Conservation (phyloP, 2,113 vertebrate species). For the Oryzias javanicus region DNA sequence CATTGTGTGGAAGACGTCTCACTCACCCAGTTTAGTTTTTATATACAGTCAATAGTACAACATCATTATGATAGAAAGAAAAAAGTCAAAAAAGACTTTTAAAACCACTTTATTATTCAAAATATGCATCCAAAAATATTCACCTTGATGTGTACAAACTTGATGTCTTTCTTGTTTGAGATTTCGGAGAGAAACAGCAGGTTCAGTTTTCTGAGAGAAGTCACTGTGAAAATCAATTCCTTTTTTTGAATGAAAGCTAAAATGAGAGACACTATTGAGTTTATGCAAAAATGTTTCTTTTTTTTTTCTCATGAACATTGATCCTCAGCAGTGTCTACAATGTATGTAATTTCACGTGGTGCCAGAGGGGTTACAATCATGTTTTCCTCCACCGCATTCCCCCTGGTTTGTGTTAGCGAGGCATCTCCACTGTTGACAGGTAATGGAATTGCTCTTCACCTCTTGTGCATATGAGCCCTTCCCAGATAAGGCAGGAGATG, state of each 20-base stretch:
- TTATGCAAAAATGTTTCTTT: constrained; percentile 28
- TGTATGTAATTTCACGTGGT: constrained; percentile 54
- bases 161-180: constrained; percentile 47
- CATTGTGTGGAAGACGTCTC: too few relatives aligned
- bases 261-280: constrained; percentile 16
- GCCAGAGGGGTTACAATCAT: constrained; percentile 71
- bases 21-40: too few relatives aligned
- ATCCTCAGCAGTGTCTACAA: constrained; percentile 33
- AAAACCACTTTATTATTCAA: too few relatives aligned
- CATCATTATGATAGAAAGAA: too few relatives aligned
- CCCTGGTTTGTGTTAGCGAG: constrained; percentile 59
- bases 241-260: constrained; percentile 10
- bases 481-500: constrained; percentile 63
- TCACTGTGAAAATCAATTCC: neutral
- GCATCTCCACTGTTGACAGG: constrained; percentile 59
- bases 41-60: too few relatives aligned
- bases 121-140: neutral
- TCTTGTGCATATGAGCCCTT: constrained; percentile 53
- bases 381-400: constrained; percentile 65
- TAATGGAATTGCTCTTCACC: constrained; percentile 69
- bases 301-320: constrained; percentile 31
- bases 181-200: neutral
- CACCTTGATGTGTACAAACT: neutral
- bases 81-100: too few relatives aligned
- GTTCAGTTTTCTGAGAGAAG: too few relatives aligned